Percentiles rank a stretch among this genome's conserved stretches.
Conservation (phyloP, 2,113 vertebrate species). For the Thalassarche chlororhynchos region DNA sequence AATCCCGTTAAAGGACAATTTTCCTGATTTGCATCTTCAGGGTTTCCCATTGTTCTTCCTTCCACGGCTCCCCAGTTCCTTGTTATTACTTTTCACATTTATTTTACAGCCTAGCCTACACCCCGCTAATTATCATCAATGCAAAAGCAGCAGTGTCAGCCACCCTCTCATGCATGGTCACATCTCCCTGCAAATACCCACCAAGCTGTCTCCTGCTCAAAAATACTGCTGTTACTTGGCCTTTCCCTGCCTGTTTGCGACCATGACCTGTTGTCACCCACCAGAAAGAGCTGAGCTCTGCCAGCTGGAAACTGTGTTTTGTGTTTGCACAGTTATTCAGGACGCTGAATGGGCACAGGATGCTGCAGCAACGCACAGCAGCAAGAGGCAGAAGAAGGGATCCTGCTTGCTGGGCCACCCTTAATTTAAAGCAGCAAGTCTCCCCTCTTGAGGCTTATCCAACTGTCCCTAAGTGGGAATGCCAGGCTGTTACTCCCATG, state of each 20-base stretch:
- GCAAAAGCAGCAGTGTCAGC: neutral
- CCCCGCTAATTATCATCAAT: neutral
- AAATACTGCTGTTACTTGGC: neutral
- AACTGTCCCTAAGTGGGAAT: neutral
- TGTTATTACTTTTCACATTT: neutral
- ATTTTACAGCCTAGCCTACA: neutral
- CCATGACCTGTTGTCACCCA: neutral
- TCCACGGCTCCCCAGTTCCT: neutral
- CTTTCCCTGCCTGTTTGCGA: neutral
- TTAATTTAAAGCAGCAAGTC: neutral
- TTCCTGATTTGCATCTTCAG: neutral
- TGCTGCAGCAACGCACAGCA: neutral
- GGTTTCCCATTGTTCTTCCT: neutral
- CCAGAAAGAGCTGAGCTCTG: neutral
- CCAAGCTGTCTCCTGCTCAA: neutral
- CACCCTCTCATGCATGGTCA: neutral
- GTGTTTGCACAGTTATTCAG: neutral
- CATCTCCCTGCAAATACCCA: neutral
- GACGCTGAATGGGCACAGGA: fast-evolving
- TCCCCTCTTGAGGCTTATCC: neutral
- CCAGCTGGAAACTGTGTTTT: neutral
- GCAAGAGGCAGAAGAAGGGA: neutral
- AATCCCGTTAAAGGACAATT: neutral
- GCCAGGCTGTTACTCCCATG: neutral
- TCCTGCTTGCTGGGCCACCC: neutral